Percentiles rank a stretch among this genome's conserved stretches.
Conservation (phyloP, 2,888 invertebrate genomes). For the Operophtera brumata region DNA sequence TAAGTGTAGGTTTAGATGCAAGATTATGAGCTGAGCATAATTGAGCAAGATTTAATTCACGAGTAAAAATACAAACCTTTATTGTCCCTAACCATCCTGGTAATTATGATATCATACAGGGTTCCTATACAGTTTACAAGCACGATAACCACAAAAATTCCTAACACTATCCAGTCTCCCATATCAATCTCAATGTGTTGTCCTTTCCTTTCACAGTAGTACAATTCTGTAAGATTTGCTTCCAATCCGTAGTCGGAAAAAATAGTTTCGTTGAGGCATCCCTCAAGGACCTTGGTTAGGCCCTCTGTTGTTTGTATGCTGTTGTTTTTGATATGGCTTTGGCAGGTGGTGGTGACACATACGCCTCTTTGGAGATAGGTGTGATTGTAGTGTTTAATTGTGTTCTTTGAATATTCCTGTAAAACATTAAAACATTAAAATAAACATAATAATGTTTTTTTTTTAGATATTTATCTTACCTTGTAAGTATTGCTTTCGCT, state of each 20-base stretch:
- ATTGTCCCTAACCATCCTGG: conserved; percentile 29
- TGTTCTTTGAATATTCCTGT: conserved; percentile 40
- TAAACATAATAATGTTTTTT: too few species aligned
- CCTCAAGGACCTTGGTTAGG: conserved; percentile 32
- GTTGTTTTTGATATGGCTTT: conserved; percentile 22
- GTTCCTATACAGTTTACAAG: conserved; percentile 26
- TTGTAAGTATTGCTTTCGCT: too few species aligned
- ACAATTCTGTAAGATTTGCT: conserved; percentile 28
- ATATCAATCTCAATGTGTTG: conserved; percentile 18
- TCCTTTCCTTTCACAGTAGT: conserved; percentile 30
- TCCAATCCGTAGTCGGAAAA: conserved; percentile 34
- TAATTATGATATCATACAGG: conserved; percentile 25
- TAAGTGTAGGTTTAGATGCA: too few species aligned
- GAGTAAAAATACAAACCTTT: conserved; percentile 23
- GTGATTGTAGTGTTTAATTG: conserved; percentile 41
- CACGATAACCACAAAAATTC: conserved; percentile 17
- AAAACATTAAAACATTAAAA: conserved; percentile 24
- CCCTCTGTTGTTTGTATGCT: conserved; percentile 23
- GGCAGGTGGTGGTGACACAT: conserved; percentile 37
- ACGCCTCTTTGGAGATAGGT: conserved; percentile 39
- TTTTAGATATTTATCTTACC: too few species aligned
- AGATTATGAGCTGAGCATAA: too few species aligned
- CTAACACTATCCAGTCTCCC: conserved; percentile 29
- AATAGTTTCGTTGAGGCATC: conserved; percentile 39
- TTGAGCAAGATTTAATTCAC: too few species aligned